Base-by-base conservation (phyloP, 2,888 invertebrate species). In the Tridacna crocea region DNA sequence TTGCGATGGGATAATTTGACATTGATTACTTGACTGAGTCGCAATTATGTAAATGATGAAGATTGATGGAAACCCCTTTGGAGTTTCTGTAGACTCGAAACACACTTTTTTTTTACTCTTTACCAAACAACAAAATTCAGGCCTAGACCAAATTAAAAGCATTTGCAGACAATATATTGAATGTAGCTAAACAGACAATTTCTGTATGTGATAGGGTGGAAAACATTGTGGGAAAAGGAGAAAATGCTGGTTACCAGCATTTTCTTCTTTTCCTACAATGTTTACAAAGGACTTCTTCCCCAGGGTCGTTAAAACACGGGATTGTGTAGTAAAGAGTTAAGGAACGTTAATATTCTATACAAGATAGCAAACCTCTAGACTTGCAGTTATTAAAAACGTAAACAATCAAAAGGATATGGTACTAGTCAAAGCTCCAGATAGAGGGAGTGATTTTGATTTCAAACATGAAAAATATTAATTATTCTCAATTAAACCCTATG, bases 1-100 rank as follows among this genome's bases (percentile, higher is more conserved):
- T 51, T 12, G 51, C 51, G 26, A 51, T 48, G 48, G 51, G 51
- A 70, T 70, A 70, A 70, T 70, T 70, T 70, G 70, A 70, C 70
- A 51, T 22, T 48, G 70, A 70, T 48, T 22, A 47, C 51, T 70
- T 22, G 70, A 70, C 51, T 22, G 51, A 6, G n/a, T 51, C 24
- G 17, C 19, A 27, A 51, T 48, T 70, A 48, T 70, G 51, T 70
- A 70, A 70, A 70, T 70, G 22, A 51, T 61, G 19, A 68, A 46
- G 46, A 46, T 13, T 68, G 26, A 65, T 24, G 15, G 65, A 65
- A 65, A 27, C 65, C 55, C 15, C 55, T 19, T 10, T 15, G 19
- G 17, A 6, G 19, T 36, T 36, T 55, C 55, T 55, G 55, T 55
- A 17, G 19, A 55, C 55, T 10, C 55, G 2, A 19, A 55, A 55